These are phyloP conservation scores for Trissonchulus sp. DNA, from an alignment of 2,888 invertebrate genomes.

Conservation along the genomic window DNA sequence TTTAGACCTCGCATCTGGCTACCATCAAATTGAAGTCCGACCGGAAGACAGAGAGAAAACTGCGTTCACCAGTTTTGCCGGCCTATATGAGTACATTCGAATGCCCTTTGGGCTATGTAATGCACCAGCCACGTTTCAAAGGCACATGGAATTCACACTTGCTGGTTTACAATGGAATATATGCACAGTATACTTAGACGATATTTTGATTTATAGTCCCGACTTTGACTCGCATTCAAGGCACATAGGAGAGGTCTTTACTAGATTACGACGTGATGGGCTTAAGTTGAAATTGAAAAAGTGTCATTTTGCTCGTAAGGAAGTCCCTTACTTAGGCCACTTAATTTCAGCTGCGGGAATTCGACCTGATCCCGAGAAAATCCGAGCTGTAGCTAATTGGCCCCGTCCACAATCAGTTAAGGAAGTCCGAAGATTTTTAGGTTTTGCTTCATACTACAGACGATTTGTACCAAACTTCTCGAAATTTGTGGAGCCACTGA, in stretches of 20 bases:
- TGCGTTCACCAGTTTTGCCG: constrained; percentile 32
- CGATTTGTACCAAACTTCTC: constrained; percentile 17
- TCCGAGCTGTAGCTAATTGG: too few species aligned
- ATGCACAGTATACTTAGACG: constrained; percentile 18
- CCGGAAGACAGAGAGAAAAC: constrained; percentile 32
- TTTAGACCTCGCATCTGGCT: constrained; percentile 30
- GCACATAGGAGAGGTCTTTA: constrained; percentile 5
- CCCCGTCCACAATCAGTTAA: too few species aligned
- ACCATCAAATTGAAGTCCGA: constrained; percentile 29
- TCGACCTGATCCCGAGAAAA: constrained; percentile 17
- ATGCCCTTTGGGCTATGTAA: constrained; percentile 37
- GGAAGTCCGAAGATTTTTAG: too few species aligned
- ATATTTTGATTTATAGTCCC: neutral
- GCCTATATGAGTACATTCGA: constrained; percentile 36
- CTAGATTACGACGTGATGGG: constrained; percentile 7
- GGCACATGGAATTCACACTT: constrained; percentile 22
- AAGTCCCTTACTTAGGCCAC: constrained; percentile 25
- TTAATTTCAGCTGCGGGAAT: neutral
- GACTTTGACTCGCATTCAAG: neutral
- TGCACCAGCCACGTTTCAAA: constrained; percentile 36
- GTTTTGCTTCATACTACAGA: constrained; percentile 19
- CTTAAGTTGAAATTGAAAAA: constrained; percentile 18
- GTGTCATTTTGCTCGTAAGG: neutral
- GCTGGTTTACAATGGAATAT: neutral
- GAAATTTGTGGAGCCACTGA: too few species aligned